These are phyloP conservation scores for Boleophthalmus pectinirostris DNA, from an alignment of 2,113 vertebrate genomes.

Conservation along the genomic window DNA sequence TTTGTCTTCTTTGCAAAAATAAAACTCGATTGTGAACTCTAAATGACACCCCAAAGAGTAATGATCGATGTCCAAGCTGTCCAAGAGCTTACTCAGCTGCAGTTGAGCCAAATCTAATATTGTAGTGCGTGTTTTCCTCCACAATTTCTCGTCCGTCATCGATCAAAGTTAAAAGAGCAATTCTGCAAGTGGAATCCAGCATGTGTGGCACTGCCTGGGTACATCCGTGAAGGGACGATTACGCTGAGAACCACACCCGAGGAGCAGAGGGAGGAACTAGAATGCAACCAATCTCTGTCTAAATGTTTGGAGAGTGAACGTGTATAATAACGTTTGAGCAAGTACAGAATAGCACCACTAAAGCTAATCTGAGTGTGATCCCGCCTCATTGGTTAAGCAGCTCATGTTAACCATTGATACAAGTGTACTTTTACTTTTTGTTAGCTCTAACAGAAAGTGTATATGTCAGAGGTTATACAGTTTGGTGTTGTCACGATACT, in stretches of 20 bases:
- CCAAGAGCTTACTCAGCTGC: constrained; percentile 50
- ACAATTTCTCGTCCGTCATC: constrained; percentile 8
- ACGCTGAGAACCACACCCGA: constrained; percentile 61
- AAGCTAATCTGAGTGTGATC: constrained; percentile 43
- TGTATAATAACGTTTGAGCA: constrained; percentile 12
- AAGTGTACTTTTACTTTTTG: neutral
- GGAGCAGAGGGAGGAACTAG: constrained; percentile 52
- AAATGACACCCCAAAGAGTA: constrained; percentile 35
- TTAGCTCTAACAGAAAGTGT: too few relatives aligned
- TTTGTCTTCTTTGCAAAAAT: constrained; percentile 10
- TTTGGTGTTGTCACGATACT: too few relatives aligned
- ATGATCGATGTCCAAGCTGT: constrained; percentile 40
- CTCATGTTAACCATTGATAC: constrained; percentile 8
- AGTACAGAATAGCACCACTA: constrained; percentile 18
- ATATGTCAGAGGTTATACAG: too few relatives aligned
- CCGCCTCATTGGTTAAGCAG: constrained; percentile 37
- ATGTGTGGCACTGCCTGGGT: constrained; percentile 39
- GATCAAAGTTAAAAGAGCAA: constrained; percentile 16
- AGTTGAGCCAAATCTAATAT: constrained; percentile 26
- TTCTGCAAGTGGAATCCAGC: constrained; percentile 3
- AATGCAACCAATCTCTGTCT: constrained; percentile 43
- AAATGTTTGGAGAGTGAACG: constrained; percentile 39
- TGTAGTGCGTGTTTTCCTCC: constrained; percentile 10
- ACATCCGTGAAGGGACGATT: constrained; percentile 51
- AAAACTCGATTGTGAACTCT: constrained; percentile 41